These are phyloP conservation scores for Tolypeutes matacus DNA, from an alignment of 2,797 vertebrate genomes.

Conservation along the genomic window DNA sequence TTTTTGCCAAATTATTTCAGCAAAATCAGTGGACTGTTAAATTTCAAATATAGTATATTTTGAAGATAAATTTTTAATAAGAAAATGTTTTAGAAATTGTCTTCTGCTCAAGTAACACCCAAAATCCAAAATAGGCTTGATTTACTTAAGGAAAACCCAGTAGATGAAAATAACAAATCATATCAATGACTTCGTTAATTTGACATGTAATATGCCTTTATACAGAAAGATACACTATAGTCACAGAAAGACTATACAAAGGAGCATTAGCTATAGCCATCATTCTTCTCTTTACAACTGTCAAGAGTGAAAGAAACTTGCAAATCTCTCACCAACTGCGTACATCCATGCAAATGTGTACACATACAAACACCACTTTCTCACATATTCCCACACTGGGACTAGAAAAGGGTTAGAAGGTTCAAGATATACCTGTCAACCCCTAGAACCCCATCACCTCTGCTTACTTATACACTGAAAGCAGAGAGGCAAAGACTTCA, in stretches of 20 bases:
- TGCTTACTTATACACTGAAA: neutral
- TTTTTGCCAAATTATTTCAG: conserved; percentile 52
- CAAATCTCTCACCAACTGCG: neutral
- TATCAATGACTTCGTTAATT: neutral
- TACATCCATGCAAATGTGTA: fast-evolving
- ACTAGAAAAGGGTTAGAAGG: neutral
- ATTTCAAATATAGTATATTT: conserved; percentile 51
- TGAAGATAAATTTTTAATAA: conserved; percentile 64
- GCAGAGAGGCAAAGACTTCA: neutral
- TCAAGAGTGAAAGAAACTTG: neutral
- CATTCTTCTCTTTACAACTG: neutral
- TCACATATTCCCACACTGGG: neutral
- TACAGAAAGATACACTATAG: neutral
- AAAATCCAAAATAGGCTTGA: neutral
- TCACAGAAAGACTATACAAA: neutral
- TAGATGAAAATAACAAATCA: neutral
- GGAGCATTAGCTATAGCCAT: neutral
- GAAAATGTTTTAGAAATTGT: conserved; percentile 13
- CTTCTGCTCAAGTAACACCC: neutral
- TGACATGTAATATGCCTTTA: neutral
- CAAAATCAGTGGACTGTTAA: conserved; percentile 3
- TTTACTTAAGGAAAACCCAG: conserved; percentile 15
- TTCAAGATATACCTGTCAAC: neutral
- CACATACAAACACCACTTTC: neutral
- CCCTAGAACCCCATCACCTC: neutral